Base-by-base conservation (phyloP, 2,797 vertebrate genomes). In the Dicrostonyx torquatus region DNA sequence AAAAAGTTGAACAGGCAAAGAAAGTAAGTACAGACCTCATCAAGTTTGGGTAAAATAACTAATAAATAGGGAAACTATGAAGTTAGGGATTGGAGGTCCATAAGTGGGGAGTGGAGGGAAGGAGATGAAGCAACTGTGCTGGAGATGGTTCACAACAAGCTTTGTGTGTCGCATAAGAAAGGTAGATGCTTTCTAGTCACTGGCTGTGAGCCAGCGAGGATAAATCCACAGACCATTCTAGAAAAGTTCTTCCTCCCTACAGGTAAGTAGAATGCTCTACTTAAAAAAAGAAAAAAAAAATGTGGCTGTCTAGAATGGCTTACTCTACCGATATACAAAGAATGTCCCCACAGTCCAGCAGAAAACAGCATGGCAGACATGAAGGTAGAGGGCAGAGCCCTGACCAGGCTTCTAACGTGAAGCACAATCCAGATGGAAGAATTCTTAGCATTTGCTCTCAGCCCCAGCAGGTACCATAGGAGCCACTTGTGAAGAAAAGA, bases 161-260 rank as follows among this genome's bases (percentile, higher is more conserved):
- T 93, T 43, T 76, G 55, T 75, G 50, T 3, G 50, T 43, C 89
- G 76, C 43, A 18, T 86, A 83, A 75, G 93, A 91, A 73, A 84
- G 43, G 0, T 29, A 68, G 64, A 64, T 22, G 50, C 37, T 68
- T 93, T 48, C 78, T 68, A 62, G 66, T 24, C 31, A 70, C 45
- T 58, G 20, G 88, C 0, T 34, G 34, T 53, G 14, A 88, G 60
- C 15, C 50, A 15, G 26, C 3, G 37, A 88, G 43, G 13, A 6
- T 29, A 78, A 80, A 37, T 12, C 37, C 70, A 87, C 6, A 86
- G 83, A 94, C 76, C 34, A 40, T 60, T 96, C 94, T 60, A 86
- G 90, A 96, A 96, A 94, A 96, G 40, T 18, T 17, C 40, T 82
- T 13, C 0, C 66, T 89, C 62, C 62, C 87, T 77, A 72, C 75